Evolutionary conservation across 2,888 invertebrate species (phyloP).

Genomic region (Odontothrips loti): DNA sequence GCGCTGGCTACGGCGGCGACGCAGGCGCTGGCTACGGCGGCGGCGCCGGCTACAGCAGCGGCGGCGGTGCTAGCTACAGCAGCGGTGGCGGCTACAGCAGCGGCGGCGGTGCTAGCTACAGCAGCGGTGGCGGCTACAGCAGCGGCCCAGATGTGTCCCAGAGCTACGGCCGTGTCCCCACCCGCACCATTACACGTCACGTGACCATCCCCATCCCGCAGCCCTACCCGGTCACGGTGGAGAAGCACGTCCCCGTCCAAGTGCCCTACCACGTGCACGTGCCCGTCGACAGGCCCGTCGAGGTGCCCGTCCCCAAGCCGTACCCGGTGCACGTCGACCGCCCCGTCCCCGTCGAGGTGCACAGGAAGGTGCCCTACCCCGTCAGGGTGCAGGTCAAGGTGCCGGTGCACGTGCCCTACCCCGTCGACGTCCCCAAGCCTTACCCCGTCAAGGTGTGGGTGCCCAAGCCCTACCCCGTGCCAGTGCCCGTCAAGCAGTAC

Average conservation of each 20-base stretch:
- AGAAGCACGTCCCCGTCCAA: conserved; percentile 38
- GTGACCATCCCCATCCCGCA: conserved; percentile 2
- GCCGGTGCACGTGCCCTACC: not conserved
- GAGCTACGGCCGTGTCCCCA: conserved; percentile 36
- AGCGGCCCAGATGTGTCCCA: not conserved
- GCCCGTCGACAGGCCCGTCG: conserved; percentile 12
- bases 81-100: no score
- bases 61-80: no score
- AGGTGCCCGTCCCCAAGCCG: conserved; percentile 27
- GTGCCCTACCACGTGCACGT: conserved; percentile 37
- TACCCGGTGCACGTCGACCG: conserved; percentile 4
- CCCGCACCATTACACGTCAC: conserved; percentile 37
- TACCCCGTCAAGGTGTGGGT: conserved; percentile 17
- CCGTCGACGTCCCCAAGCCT: conserved; percentile 9
- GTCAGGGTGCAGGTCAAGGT: not conserved
- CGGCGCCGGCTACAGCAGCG: no score
- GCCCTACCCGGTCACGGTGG: conserved; percentile 38
- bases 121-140: not conserved
- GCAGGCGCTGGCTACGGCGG: no score
- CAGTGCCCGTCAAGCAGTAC: conserved; percentile 16
- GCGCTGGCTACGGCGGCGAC: no score
- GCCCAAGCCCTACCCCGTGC: conserved; percentile 14
- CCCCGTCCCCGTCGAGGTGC: not conserved
- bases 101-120: not conserved
- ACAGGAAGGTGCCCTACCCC: conserved; percentile 15